Evolutionary conservation across 2,113 vertebrate genomes (phyloP).

Genomic region (Parus major): DNA sequence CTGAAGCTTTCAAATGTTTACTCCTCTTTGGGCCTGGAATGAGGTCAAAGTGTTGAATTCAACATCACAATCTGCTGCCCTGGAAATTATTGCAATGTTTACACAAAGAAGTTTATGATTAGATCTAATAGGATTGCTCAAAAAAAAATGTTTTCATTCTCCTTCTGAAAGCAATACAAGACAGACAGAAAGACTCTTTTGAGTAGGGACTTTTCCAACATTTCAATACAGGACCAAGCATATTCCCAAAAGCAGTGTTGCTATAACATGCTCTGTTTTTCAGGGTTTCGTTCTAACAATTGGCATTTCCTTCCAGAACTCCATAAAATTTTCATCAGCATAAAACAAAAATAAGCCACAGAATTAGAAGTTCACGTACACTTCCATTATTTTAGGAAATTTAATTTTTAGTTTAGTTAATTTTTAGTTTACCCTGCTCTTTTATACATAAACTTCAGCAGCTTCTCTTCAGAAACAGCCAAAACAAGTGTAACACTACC

Average conservation of each 20-base stretch:
- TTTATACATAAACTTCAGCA: background rate
- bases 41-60: background rate
- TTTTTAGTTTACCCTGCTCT: background rate
- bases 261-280: background rate
- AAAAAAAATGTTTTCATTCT: background rate
- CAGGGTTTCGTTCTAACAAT: background rate
- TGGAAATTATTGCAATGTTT: constrained; percentile 7
- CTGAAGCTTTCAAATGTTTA: background rate
- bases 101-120: constrained; percentile 40
- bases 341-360: background rate
- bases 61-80: background rate
- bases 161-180: background rate
- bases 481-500: background rate
- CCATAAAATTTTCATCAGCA: background rate
- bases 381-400: background rate
- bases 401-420: background rate
- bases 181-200: background rate
- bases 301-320: background rate
- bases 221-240: background rate
- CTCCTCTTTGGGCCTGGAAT: background rate
- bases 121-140: background rate
- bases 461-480: background rate
- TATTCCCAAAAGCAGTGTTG: background rate
- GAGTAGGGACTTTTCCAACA: background rate
- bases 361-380: background rate